Evolutionary conservation across 2,888 invertebrate species (phyloP), one percentile per base, ranked within the genome.

Genomic region (Spialia ferax): DNA sequence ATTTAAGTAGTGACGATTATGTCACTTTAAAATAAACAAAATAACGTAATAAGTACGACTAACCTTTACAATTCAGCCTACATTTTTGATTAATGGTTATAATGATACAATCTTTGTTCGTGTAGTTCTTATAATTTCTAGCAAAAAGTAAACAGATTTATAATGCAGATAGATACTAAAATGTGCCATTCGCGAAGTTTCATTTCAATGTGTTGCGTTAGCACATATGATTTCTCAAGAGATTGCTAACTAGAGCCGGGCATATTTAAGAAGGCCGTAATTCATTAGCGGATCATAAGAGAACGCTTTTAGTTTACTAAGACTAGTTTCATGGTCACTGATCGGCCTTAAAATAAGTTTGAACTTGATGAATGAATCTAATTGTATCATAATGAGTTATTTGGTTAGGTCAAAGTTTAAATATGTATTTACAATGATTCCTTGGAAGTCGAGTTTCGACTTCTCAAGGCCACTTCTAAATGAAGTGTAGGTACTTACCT

Each of bases 251-350:
- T 10, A 29, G n/a, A 61, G n/a, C 20, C 18, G 20, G n/a, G 54
- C 11, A 42, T 54, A 35, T 55, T 45, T 8, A 56, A 55, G 63
- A 63, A 55, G 55, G 42, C 20, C 22, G 11, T 61, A 13, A 29
- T 20, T 63, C 45, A 45, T 56, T 38, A 59, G 32, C 42, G 11
- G 55, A 18, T 45, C 26, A 13, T 42, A 63, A 45, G 42, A 63
- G 42, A 63, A 63, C 18, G 63, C 38, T 55, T 32, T 56, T 20
- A 18, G 42, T 54, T 61, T 20, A 45, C 22, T 10, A 60, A 48
- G 22, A n/a, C n/a, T 15, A 54, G 32, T 45, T 63, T 63, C 42
- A 63, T 18, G 63, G 63, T 32, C 42, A 55, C 13, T 6, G 6
- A 26, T 26, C 45, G 42, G 26, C 57, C 35, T 57, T 57, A 18